Evolutionary conservation across 2,113 vertebrate species (phyloP), one percentile per base, ranked within the genome.

Genomic region (Anser brachyrhynchus): DNA sequence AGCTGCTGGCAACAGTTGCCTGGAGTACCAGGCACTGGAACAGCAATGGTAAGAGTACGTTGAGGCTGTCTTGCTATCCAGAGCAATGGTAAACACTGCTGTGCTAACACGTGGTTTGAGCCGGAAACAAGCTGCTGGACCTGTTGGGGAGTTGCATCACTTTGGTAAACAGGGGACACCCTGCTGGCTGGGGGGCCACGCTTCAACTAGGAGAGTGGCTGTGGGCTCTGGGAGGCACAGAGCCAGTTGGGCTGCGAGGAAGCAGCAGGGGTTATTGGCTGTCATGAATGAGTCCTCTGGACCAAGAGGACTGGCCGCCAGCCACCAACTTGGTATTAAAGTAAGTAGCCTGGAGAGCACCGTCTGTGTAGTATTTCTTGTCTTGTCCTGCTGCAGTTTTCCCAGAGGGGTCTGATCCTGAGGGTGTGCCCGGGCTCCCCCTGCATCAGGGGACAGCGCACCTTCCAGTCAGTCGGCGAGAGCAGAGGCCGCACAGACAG

Each of bases 251-350:
- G 1, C 3, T 7, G 9, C 0, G 2, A 46, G 74, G 57, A 59
- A 43, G 33, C 39, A 78, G 70, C 74, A 1, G n/a, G 13, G 6
- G 22, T 58, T 55, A 7, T 25, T 3, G 4, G 29, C 78, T 64
- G 74, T 10, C 33, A 52, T 84, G 54, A 94, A 92, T 89, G 65
- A 52, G 57, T 67, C 10, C 23, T 61, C 0, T 0, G 13, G 35
- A 52, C 28, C 14, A 2, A 35, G 28, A 46, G 31, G 14, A 62
- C 31, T 1, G 1, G 31, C 25, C 1, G 1, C 3, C 0, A 2
- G 11, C 19, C 37, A 20, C 59, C 71, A 11, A 11, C 16, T 71
- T 17, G 37, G 19, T 7, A 90, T 86, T 94, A 96, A 97, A 90
- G 67, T 58, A 97, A 90, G 67, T 58, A 13, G 35, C 64, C 22